A percentile compares a stretch with the other conserved stretches of the same genome.
These are phyloP conservation scores for Holacanthus passer DNA, from an alignment of 2,113 vertebrate species.

Conservation along the genomic window DNA sequence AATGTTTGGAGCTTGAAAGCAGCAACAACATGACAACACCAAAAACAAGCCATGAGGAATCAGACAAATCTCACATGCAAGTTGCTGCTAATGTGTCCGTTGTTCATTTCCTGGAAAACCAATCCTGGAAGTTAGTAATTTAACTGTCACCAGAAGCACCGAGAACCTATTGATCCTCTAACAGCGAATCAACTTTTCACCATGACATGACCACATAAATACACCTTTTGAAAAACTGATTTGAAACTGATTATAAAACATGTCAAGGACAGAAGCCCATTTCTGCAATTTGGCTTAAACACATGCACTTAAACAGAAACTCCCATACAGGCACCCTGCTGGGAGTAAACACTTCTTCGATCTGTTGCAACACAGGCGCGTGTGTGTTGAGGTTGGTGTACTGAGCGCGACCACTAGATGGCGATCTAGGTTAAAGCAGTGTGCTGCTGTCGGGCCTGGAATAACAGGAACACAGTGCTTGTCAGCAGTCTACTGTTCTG, in stretches of 20 bases:
- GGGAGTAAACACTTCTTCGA: neutral
- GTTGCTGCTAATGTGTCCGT: neutral
- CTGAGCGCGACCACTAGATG: conserved; percentile 72
- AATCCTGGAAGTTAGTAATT: conserved; percentile 23
- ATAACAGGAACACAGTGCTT: neutral
- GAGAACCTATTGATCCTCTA: conserved; percentile 15
- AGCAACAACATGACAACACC: neutral
- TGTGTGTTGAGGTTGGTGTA: conserved; percentile 10
- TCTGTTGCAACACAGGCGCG: neutral
- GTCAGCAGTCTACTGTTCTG: conserved; percentile 44
- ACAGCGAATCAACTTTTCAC: neutral
- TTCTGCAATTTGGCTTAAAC: neutral
- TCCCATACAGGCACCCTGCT: conserved; percentile 2
- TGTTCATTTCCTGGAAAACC: conserved; percentile 24
- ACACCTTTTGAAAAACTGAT: neutral
- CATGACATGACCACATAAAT: neutral
- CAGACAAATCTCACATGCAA: neutral
- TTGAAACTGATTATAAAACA: neutral
- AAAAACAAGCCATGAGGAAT: neutral
- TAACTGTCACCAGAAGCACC: conserved; percentile 13
- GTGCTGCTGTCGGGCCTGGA: neutral
- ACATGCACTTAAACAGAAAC: neutral
- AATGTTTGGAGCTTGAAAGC: neutral
- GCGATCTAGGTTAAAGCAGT: conserved; percentile 78
- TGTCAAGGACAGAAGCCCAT: neutral